Percentiles rank a stretch among this genome's conserved stretches.
Conservation (phyloP, 2,888 invertebrate species). For the Epinotia nisella region DNA sequence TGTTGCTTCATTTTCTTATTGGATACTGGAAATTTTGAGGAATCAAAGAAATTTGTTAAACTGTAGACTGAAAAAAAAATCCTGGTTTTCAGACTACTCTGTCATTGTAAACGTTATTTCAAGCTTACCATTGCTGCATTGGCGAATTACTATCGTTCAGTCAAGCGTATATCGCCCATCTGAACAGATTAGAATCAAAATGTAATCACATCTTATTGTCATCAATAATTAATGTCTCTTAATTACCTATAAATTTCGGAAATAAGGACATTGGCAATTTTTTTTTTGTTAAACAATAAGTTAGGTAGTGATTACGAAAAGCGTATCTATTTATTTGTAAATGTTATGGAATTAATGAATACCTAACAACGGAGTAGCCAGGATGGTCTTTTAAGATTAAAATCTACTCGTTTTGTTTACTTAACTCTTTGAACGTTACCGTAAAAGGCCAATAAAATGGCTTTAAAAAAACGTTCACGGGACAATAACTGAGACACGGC, state of each 20-base stretch:
- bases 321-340: neutral
- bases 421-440: conserved; percentile 22
- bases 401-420: conserved; percentile 30
- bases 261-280: neutral
- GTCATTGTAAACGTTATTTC: neutral
- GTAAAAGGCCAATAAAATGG: conserved; percentile 34
- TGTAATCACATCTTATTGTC: neutral
- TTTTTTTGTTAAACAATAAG: no score
- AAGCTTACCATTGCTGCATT: no score
- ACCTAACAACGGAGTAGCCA: neutral
- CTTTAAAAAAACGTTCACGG: conserved; percentile 43
- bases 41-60: no score
- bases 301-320: neutral
- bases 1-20: neutral
- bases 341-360: neutral
- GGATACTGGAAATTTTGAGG: neutral
- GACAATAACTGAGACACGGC: conserved; percentile 52
- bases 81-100: no score
- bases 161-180: neutral
- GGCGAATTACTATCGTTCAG: neutral
- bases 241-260: neutral
- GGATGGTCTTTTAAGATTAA: conserved; percentile 16
- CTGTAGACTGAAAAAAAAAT: no score
- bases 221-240: neutral
- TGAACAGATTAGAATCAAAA: neutral